phyloP scores from a whole-genome alignment of 2,797 vertebrate genomes.

The Pagetopsis macropterus region DNA sequence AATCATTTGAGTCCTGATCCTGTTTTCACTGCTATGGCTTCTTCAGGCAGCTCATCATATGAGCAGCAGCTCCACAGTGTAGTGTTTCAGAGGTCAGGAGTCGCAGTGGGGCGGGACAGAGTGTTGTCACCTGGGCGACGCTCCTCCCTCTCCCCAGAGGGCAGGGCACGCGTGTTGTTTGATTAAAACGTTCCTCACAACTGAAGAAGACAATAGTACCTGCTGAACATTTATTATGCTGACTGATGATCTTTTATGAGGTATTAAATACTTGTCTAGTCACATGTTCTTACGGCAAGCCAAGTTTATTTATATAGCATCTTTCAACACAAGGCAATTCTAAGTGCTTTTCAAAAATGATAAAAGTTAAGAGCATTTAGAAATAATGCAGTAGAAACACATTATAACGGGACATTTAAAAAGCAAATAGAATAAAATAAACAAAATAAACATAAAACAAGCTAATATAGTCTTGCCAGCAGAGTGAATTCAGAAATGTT shows the following conservation, averaged over 20 bases:
- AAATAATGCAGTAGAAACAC: no score
- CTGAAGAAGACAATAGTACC: background rate
- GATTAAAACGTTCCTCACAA: no score
- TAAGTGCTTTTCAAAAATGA: no score
- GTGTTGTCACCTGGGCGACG: slow-evolving; percentile 13
- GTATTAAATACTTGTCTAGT: background rate
- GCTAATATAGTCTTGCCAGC: no score
- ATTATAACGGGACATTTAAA: no score
- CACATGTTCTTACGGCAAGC: no score
- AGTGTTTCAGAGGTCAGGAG: slow-evolving; percentile 4
- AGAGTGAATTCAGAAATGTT: no score
- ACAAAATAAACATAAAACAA: no score
- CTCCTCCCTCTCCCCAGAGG: slow-evolving; percentile 36
- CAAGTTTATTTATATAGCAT: no score
- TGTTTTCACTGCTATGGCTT: background rate
- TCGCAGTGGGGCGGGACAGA: background rate
- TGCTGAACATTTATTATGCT: background rate
- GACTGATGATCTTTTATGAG: background rate
- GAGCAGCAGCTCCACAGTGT: slow-evolving; percentile 27
- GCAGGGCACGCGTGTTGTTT: background rate
- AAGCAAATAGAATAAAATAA: no score
- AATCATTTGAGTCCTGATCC: background rate
- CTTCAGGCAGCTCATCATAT: background rate
- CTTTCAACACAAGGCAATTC: no score
- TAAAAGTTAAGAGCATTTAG: no score